Evolutionary conservation across 2,797 vertebrate genomes (phyloP).

Genomic region (Sebastes hubbsi): DNA sequence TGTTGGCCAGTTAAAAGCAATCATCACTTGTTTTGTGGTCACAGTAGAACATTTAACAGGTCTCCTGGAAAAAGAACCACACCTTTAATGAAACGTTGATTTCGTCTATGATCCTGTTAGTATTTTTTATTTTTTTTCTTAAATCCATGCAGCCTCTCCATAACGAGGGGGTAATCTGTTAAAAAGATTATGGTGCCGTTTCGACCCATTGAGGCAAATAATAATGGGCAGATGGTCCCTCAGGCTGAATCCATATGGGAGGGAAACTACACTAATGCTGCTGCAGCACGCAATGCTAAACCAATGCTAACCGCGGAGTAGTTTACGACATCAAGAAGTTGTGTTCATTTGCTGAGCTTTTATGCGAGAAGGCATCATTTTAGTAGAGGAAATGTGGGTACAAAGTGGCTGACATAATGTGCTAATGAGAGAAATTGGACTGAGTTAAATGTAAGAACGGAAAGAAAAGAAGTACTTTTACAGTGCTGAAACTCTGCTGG

Average conservation of each 20-base stretch:
- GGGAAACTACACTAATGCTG: constrained; percentile 65
- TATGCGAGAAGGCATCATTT: not conserved
- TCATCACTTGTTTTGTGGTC: constrained; percentile 14
- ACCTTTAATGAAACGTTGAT: constrained; percentile 28
- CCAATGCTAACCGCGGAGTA: constrained; percentile 42
- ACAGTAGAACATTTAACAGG: constrained; percentile 35
- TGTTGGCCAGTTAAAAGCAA: constrained; percentile 10
- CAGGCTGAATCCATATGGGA: constrained; percentile 69
- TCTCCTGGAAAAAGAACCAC: constrained; percentile 34
- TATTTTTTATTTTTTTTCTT: not conserved
- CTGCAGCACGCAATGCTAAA: constrained; percentile 69
- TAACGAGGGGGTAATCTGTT: constrained; percentile 71
- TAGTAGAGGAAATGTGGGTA: not conserved
- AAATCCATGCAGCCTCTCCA: constrained; percentile 20
- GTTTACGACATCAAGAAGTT: constrained; percentile 32
- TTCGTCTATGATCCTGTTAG: constrained; percentile 18
- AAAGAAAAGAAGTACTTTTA: not conserved
- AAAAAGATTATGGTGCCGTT: constrained; percentile 74
- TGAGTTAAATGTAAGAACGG: not conserved
- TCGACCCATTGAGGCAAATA: constrained; percentile 73
- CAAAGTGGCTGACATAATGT: not conserved
- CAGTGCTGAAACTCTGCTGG: not conserved
- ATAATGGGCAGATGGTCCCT: constrained; percentile 78
- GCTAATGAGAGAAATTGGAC: not conserved
- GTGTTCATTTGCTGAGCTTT: constrained; percentile 14